Base-by-base conservation (phyloP, 2,797 vertebrate genomes). In the Semotilus atromaculatus region DNA sequence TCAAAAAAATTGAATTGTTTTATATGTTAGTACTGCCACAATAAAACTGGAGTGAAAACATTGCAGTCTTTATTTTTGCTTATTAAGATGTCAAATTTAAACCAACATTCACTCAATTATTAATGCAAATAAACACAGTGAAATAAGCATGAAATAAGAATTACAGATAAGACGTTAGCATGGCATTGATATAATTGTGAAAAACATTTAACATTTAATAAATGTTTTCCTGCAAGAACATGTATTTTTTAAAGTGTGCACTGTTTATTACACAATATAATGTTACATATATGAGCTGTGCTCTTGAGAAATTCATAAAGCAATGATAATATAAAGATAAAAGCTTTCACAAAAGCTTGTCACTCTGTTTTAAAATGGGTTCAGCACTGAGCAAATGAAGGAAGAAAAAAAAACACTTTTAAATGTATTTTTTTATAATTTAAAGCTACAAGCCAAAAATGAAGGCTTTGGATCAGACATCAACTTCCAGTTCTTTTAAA, bases 1-100 rank as follows among this genome's bases (percentile, higher is more conserved):
- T 95, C 94, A 91, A 89, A 86, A 88, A 81, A 96, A 94, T 7
- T 0, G 94, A 93, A 95, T 96, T 97, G 97, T 98, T 99, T 98
- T 98, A 94, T 99, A 98, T 98, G 96, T 97, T 97, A 96, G 95
- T 96, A 97, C 95, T 96, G 95, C 96, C 95, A 96, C 95, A 97
- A 95, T 95, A 96, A 97, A 89, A 80, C 76, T 85, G 84, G 74
- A 89, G 86, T 86, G 21, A 85, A 87, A 85, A 85, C 70, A 48
- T 40, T 18, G n/a, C 18, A 8, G 51, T 84, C 26, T 72, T 78
- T 78, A 72, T 82, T 43, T 62, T 55, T 51, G 68, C 58, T 16
- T 34, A 29, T 34, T 64, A 16, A 71, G 38, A 43, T 82, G 66
- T 18, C 4, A 38, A 16, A 75, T 62, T 45, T 23, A n/a, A 60